Conservation (phyloP, 2,113 vertebrate genomes). For the Phyllostomus discolor region DNA sequence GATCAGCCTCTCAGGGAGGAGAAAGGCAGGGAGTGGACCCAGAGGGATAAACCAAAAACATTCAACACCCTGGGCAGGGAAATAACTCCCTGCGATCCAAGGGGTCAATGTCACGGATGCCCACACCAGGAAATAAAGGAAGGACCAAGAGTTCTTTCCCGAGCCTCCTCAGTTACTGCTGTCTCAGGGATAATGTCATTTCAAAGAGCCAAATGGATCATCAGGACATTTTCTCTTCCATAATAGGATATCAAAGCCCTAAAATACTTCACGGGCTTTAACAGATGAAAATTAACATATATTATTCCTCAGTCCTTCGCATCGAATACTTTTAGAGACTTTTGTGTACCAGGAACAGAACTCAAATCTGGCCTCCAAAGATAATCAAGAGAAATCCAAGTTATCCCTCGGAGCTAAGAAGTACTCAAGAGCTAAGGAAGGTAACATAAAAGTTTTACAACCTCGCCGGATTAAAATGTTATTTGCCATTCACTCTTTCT, state of each 20-base stretch:
- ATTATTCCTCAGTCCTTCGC: conserved; percentile 37
- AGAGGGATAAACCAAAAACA: neutral
- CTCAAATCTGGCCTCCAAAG: conserved; percentile 38
- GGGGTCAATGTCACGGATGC: neutral
- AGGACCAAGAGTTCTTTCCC: neutral
- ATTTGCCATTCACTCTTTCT: conserved; percentile 29
- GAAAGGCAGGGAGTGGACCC: neutral
- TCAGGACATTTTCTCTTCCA: neutral
- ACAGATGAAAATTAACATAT: conserved; percentile 37
- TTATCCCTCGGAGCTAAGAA: conserved; percentile 44
- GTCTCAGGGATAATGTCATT: neutral
- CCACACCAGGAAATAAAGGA: neutral
- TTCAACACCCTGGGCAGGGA: neutral
- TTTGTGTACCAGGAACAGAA: neutral
- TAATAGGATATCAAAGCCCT: conserved; percentile 7
- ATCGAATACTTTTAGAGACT: conserved; percentile 30
- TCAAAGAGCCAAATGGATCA: neutral
- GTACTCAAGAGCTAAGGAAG: neutral
- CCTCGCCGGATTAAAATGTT: conserved; percentile 24
- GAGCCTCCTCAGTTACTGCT: neutral
- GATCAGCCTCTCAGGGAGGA: neutral
- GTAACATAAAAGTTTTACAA: conserved; percentile 12
- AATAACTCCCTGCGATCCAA: neutral
- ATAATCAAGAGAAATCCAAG: conserved; percentile 39
- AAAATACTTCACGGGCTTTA: neutral